Evolutionary conservation across 30 jellyfish, hydroid and myxozoan species (phyloP).

Genomic region (Nemopilema nomurai): DNA sequence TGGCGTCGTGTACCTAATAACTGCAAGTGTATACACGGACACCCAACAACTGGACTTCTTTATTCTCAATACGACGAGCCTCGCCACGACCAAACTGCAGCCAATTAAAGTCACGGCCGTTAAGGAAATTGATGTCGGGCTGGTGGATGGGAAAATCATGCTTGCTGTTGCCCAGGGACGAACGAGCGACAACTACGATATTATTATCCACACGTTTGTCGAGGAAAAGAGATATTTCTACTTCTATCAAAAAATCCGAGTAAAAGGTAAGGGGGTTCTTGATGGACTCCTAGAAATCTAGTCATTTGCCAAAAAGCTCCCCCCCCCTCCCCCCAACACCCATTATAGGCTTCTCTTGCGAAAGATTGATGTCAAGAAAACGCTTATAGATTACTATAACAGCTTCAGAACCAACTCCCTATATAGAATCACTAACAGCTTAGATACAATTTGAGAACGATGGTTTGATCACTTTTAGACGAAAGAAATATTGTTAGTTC

Average conservation of each 20-base stretch:
- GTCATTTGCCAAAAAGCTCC: neutral
- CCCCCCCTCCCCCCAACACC: neutral
- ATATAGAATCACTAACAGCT: no score
- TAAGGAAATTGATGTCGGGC: slow-evolving; percentile 39
- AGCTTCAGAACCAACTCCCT: no score
- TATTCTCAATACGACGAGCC: slow-evolving; percentile 20
- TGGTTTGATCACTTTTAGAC: no score
- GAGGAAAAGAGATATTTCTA: slow-evolving; percentile 22
- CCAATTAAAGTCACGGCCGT: slow-evolving; percentile 40
- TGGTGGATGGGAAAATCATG: slow-evolving; percentile 27
- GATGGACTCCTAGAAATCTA: neutral
- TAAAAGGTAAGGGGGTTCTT: slow-evolving; percentile 51
- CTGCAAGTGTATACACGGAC: slow-evolving; percentile 18
- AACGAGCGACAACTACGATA: slow-evolving; percentile 2
- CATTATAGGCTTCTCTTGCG: neutral
- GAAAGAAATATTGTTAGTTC: no score
- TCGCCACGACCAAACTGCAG: slow-evolving; percentile 35
- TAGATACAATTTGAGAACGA: no score
- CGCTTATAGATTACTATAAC: no score
- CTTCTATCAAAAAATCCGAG: slow-evolving; percentile 50
- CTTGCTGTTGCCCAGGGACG: slow-evolving; percentile 56
- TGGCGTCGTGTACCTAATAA: slow-evolving; percentile 38
- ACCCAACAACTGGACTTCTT: slow-evolving; percentile 31
- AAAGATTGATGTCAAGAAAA: no score
- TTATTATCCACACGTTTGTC: slow-evolving; percentile 17